phyloP scores from a whole-genome alignment of 2,797 vertebrate genomes.

The Taeniopygia guttata region DNA sequence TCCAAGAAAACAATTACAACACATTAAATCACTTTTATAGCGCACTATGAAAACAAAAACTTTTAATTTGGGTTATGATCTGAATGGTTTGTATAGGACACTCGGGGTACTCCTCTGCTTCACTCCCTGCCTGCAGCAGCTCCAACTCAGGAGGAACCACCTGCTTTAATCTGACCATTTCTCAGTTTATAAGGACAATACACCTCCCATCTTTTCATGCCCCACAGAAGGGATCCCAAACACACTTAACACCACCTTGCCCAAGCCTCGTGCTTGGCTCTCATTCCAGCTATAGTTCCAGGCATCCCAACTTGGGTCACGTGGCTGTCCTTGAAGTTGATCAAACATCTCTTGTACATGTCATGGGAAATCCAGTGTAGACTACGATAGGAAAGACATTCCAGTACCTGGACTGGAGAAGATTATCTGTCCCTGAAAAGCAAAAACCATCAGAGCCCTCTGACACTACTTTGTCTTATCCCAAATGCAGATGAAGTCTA shows the following conservation, averaged over 20 bases:
- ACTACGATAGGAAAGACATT: not conserved
- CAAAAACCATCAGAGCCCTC: not conserved
- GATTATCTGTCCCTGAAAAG: not conserved
- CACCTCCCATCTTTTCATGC: not conserved
- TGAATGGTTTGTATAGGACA: not conserved
- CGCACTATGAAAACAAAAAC: conserved; percentile 23
- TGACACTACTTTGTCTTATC: not conserved
- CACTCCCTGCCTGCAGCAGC: not conserved
- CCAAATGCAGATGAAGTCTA: not conserved
- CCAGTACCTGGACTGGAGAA: not conserved
- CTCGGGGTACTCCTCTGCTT: not conserved
- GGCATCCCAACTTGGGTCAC: not conserved
- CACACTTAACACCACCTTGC: not conserved
- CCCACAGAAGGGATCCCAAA: not conserved
- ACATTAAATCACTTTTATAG: conserved; percentile 58
- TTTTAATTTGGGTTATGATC: conserved; percentile 27
- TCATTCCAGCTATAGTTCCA: not conserved
- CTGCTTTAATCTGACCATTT: not conserved
- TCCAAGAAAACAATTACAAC: conserved; percentile 60
- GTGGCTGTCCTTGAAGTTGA: not conserved
- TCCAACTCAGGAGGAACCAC: not conserved
- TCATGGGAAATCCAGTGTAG: not conserved
- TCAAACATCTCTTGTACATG: not conserved
- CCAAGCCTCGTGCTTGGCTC: not conserved
- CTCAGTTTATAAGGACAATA: not conserved